Evolutionary conservation across 2,113 vertebrate species (phyloP).

Genomic region (Emydocephalus ijimae): DNA sequence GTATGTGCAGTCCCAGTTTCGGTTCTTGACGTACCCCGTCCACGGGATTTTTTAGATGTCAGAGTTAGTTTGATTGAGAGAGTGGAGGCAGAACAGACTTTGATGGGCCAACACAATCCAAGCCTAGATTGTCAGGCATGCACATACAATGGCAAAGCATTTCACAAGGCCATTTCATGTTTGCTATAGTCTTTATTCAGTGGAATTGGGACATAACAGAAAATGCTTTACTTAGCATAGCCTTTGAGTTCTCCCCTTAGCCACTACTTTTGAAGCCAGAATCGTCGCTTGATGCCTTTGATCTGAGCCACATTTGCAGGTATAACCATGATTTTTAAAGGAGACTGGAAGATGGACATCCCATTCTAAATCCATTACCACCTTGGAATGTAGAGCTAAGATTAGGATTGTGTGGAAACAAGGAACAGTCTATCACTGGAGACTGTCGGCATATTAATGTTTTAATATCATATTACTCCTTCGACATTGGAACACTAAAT

Average conservation of each 20-base stretch:
- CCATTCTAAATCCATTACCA: background rate
- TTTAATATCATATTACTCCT: background rate
- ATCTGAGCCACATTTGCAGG: background rate
- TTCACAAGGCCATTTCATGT: background rate
- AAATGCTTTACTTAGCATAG: background rate
- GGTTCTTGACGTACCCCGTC: background rate
- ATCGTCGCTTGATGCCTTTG: background rate
- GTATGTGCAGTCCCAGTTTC: background rate
- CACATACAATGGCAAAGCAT: background rate
- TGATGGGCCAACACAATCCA: background rate
- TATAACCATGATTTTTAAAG: background rate
- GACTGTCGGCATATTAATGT: background rate
- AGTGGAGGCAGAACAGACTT: background rate
- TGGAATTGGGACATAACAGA: background rate
- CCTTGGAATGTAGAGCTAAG: background rate
- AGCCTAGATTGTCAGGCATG: background rate
- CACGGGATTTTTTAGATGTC: background rate
- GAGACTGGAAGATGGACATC: background rate
- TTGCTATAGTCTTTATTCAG: background rate
- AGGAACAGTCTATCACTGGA: background rate
- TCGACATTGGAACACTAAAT: background rate
- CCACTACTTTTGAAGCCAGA: background rate
- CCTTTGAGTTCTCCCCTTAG: background rate
- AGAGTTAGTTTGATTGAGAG: background rate
- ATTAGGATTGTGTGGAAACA: background rate